Conservation (phyloP, 2,888 invertebrate species). For the Amitus sp. region DNA sequence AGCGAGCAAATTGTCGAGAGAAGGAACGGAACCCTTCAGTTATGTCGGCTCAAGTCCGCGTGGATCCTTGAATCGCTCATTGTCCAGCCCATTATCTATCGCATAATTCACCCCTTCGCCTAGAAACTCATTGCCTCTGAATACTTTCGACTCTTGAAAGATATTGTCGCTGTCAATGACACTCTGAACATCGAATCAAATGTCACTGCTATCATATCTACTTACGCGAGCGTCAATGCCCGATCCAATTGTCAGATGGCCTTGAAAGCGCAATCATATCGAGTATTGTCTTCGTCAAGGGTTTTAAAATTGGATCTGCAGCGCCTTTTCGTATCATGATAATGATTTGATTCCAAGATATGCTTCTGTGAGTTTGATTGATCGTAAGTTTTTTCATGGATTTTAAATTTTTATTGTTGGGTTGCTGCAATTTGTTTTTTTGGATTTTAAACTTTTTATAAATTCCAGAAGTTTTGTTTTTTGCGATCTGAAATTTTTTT, state of each 20-base stretch:
- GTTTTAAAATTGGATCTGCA: no score
- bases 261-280: background rate
- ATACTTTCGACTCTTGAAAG: conserved; percentile 56
- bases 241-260: background rate
- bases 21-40: conserved; percentile 36
- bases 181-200: conserved; percentile 6
- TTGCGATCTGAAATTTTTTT: no score
- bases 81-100: conserved; percentile 58
- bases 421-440: no score
- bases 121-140: conserved; percentile 52
- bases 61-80: conserved; percentile 52
- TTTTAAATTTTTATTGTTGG: no score
- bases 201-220: conserved; percentile 2
- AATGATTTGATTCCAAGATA: no score
- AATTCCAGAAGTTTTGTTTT: no score
- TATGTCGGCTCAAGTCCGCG: conserved; percentile 18
- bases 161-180: conserved; percentile 6
- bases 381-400: no score
- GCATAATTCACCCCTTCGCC: conserved; percentile 41
- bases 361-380: no score
- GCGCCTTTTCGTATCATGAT: no score
- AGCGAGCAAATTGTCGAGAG: conserved; percentile 38
- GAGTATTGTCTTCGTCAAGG: background rate
- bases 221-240: background rate
- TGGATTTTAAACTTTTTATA: no score